Evolutionary conservation across 2,888 invertebrate genomes (phyloP).

Genomic region (Brachyptera risi): DNA sequence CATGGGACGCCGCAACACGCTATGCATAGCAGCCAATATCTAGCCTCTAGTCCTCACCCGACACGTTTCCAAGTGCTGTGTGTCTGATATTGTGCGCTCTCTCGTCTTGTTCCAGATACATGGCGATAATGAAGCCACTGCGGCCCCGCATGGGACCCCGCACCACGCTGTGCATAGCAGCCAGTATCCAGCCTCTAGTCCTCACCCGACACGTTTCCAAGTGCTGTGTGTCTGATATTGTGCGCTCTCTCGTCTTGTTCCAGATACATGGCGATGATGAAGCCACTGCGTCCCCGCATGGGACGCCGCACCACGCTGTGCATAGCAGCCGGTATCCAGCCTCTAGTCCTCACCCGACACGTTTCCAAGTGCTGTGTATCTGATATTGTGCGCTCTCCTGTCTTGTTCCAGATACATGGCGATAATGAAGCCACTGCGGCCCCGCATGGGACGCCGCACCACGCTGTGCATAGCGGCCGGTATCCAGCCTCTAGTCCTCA

Average conservation of each 20-base stretch:
- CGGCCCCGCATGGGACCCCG: background rate
- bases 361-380: background rate
- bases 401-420: background rate
- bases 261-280: background rate
- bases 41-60: background rate
- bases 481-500: background rate
- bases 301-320: background rate
- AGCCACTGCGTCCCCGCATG: background rate
- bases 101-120: background rate
- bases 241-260: background rate
- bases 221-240: too few species aligned
- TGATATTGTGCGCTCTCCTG: background rate
- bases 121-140: background rate
- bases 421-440: background rate
- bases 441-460: background rate
- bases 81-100: too few species aligned
- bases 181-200: background rate
- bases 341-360: background rate
- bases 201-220: background rate
- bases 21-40: background rate
- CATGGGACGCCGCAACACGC: background rate
- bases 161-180: background rate
- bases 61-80: background rate
- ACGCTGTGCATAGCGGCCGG: background rate
- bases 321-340: background rate